Base-by-base conservation (phyloP, 1,140 invertebrate genomes). In the Drosophila willistoni region DNA sequence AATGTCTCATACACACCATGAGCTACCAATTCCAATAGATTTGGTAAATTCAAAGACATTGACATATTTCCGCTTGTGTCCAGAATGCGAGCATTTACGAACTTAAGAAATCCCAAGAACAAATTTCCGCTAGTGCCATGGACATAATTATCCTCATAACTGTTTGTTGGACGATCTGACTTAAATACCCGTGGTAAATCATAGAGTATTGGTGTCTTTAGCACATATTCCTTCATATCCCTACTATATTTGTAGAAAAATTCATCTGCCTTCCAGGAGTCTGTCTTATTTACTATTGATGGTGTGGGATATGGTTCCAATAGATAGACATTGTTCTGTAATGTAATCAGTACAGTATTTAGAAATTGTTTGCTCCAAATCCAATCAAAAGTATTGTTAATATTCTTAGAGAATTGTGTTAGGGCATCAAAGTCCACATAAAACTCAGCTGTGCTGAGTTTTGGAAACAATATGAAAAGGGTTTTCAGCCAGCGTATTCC, bases 131-230 rank as follows among this genome's bases (percentile, higher is more conserved):
- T 90, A 0, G 81, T 80, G 7, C 90, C 90, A 9, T 77, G 81
- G 0, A 91, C 29, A 0, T 17, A 56, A 14, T 69, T 70, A 2
- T 67, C 36, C 6, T 84, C 72, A 1, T 12, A 56, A 0, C 29
- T 73, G 19, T 71, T 78, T 29, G 64, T 68, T 3, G 54, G 59
- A 0, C 71, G 62, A 13, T 68, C 62, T 5, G 75, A 76, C 14
- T 79, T 77, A 10, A 91, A 91, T 0, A 91, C 85, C 1, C 90
- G 61, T 0, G 90, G 90, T 25, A 91, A 19, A 60, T 91, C 90
- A 25, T 82, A 78, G 1, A 84, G 29, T 1, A 91, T 68, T 9
- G 83, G 78, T 0, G 90, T 85, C 0, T 60, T 63, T 2, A 91
- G 19, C 7, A 59, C 22, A 42, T 91, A 91, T 6, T 83, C 83